A percentile compares a stretch with the other conserved stretches of the same genome.
Evolutionary conservation across 1,140 invertebrate species (phyloP).

Genomic region (Kradibia gibbosae): DNA sequence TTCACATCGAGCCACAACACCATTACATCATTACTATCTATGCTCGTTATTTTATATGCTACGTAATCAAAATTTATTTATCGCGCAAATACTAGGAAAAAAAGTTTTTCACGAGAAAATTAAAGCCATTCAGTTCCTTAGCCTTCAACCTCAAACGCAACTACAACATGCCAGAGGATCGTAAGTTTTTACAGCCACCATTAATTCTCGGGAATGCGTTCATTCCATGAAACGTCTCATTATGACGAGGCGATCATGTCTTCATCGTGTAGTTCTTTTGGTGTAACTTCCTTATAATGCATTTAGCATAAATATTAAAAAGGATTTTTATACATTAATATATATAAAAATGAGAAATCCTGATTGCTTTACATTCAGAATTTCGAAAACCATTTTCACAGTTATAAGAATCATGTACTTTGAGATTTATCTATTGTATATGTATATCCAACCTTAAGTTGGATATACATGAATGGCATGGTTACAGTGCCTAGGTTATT

Average conservation of each 20-base stretch:
- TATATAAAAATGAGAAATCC: neutral
- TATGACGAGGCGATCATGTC: neutral
- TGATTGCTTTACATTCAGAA: neutral
- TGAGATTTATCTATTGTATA: neutral
- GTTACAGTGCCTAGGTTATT: neutral
- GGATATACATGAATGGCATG: neutral
- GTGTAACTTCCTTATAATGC: slow-evolving; percentile 4
- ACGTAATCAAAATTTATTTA: slow-evolving; percentile 18
- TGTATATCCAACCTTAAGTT: too few species aligned
- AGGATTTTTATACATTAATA: slow-evolving; percentile 8
- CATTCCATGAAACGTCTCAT: neutral
- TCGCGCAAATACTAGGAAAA: neutral
- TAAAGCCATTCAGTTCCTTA: neutral
- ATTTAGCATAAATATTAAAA: slow-evolving; percentile 3
- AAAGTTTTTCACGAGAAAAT: slow-evolving; percentile 7
- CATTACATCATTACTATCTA: neutral
- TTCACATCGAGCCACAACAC: neutral
- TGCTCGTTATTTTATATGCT: slow-evolving; percentile 6
- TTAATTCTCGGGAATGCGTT: neutral
- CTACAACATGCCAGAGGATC: neutral
- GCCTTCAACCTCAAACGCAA: neutral
- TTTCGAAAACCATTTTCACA: slow-evolving; percentile 8
- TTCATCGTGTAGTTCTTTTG: neutral
- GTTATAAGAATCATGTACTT: neutral
- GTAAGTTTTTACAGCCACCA: neutral